Percentiles rank a stretch among this genome's conserved stretches.
phyloP scores from a whole-genome alignment of 2,797 vertebrate species.

The Anguilla megastoma region DNA sequence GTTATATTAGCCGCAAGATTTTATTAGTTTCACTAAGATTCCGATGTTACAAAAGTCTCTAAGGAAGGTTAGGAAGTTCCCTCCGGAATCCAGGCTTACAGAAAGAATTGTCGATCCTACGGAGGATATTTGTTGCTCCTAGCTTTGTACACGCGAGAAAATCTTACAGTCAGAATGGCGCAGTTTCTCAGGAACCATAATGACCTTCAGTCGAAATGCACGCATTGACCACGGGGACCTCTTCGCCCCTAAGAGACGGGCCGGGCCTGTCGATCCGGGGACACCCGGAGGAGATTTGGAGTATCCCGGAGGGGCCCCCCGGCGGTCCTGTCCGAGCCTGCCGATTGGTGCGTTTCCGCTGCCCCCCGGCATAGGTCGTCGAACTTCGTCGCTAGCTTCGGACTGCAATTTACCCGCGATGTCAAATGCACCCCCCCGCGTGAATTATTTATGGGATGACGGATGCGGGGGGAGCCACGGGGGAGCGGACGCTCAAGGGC shows the following conservation, averaged over 20 bases:
- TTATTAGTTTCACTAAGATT: background rate
- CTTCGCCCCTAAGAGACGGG: background rate
- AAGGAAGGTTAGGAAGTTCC: background rate
- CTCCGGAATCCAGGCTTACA: background rate
- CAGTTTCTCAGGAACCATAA: background rate
- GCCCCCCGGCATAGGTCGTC: background rate
- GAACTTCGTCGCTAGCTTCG: background rate
- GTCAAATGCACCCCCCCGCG: background rate
- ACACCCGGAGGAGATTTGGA: background rate
- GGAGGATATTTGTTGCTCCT: background rate
- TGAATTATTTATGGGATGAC: constrained; percentile 30
- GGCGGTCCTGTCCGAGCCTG: background rate
- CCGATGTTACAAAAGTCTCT: background rate
- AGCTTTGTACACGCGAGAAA: background rate
- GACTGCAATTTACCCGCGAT: background rate
- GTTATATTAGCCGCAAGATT: background rate
- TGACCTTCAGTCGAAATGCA: background rate
- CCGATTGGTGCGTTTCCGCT: background rate
- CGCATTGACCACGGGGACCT: too few relatives aligned
- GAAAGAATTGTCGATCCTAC: background rate
- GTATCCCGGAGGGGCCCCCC: background rate
- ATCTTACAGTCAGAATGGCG: background rate
- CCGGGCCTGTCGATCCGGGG: background rate
- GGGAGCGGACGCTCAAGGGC: background rate
- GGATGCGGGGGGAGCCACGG: background rate